Conservation (phyloP, 2,888 invertebrate genomes). For the Cantharis lateralis region DNA sequence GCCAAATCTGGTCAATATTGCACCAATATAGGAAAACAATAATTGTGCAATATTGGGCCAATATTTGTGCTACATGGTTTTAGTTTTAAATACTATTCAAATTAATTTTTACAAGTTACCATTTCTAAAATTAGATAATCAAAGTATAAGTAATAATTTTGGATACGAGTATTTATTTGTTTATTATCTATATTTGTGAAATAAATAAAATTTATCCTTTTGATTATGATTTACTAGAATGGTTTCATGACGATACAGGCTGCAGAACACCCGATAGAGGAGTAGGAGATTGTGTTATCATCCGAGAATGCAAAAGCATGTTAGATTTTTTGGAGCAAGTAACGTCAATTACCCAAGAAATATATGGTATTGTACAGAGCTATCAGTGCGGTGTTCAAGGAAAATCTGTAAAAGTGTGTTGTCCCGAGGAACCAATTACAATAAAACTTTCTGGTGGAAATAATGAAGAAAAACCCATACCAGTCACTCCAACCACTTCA, state of each 20-base stretch:
- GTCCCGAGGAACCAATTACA: not conserved
- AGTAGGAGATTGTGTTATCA: constrained; percentile 49
- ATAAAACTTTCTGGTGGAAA: not conserved
- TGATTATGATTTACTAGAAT: not conserved
- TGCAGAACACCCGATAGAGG: constrained; percentile 50
- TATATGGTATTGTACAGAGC: not conserved
- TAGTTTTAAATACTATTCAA: too few species aligned
- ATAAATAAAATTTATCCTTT: not conserved
- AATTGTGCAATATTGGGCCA: too few species aligned
- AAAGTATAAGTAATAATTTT: too few species aligned
- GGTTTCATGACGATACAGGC: constrained; percentile 19
- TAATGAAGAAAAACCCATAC: not conserved
- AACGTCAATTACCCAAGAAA: not conserved
- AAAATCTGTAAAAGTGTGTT: not conserved
- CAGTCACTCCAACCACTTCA: not conserved
- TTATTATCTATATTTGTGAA: too few species aligned
- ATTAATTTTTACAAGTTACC: too few species aligned
- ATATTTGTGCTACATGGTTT: too few species aligned
- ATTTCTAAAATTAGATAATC: too few species aligned
- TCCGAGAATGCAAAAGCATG: constrained; percentile 42
- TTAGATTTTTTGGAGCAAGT: constrained; percentile 24
- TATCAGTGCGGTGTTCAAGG: constrained; percentile 13
- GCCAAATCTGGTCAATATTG: too few species aligned
- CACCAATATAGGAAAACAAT: too few species aligned
- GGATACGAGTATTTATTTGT: too few species aligned